Evolutionary conservation across 1,140 invertebrate genomes (phyloP).

Genomic region (Plectus sambesii): DNA sequence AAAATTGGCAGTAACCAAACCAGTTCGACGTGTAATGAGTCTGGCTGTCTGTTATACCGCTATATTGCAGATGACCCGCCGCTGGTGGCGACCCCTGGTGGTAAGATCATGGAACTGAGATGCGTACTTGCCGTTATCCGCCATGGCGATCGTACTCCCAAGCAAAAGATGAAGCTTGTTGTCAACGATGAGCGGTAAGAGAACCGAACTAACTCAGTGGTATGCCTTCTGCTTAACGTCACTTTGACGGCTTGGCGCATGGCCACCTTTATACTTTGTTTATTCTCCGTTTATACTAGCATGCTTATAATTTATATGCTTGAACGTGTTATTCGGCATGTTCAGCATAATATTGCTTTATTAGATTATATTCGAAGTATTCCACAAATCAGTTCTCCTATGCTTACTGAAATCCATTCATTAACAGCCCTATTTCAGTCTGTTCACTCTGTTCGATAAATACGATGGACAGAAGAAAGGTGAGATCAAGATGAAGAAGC

Average conservation of each 20-base stretch:
- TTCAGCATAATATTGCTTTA: no score
- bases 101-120: slow-evolving; percentile 98
- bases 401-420: not conserved
- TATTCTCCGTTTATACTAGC: not conserved
- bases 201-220: slow-evolving; percentile 48
- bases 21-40: no score
- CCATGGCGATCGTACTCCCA: slow-evolving; percentile 95
- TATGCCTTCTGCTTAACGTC: not conserved
- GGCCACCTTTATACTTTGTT: not conserved
- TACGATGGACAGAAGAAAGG: slow-evolving; percentile 88
- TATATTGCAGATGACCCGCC: slow-evolving; percentile 77
- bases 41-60: no score
- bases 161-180: slow-evolving; percentile 99
- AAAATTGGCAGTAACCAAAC: no score
- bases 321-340: not conserved
- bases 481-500: slow-evolving; percentile 91
- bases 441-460: slow-evolving; percentile 96
- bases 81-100: slow-evolving; percentile 95
- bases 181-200: slow-evolving; percentile 96
- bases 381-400: not conserved
- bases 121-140: slow-evolving; percentile 96
- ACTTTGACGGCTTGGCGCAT: not conserved
- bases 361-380: slow-evolving; percentile 13
- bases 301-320: not conserved
- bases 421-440: slow-evolving; percentile 54